Percentiles rank a stretch among this genome's conserved stretches.
Conservation (phyloP, 2,113 vertebrate species). For the Triplophysa siluroides region DNA sequence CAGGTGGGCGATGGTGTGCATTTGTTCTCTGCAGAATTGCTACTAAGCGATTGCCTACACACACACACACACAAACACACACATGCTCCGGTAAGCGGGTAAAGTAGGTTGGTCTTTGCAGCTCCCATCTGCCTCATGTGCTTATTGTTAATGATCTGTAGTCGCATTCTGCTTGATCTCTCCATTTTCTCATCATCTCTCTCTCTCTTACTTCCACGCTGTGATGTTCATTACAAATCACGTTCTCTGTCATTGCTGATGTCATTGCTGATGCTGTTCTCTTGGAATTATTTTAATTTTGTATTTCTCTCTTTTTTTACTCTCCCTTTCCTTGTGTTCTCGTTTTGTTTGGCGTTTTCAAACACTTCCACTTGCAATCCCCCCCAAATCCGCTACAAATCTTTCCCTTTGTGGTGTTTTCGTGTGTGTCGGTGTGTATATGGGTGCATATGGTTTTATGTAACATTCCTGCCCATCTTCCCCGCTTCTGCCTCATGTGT, state of each 20-base stretch:
- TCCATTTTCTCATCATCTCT: constrained; percentile 20
- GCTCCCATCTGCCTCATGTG: constrained; percentile 62
- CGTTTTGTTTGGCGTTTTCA: constrained; percentile 32
- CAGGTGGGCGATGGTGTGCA: not conserved
- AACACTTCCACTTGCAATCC: constrained; percentile 23
- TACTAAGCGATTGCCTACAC: constrained; percentile 22
- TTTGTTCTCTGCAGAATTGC: not conserved
- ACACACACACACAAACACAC: constrained; percentile 25
- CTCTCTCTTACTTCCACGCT: not conserved
- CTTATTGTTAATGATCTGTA: constrained; percentile 54
- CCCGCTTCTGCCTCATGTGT: constrained; percentile 15
- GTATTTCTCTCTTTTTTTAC: constrained; percentile 54
- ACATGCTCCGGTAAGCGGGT: constrained; percentile 21
- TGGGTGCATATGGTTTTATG: constrained; percentile 24
- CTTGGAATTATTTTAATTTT: constrained; percentile 49
- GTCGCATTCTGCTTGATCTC: constrained; percentile 27
- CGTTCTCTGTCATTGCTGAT: constrained; percentile 43
- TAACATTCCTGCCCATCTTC: constrained; percentile 12
- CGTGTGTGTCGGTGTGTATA: constrained; percentile 39
- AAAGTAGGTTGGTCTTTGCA: constrained; percentile 40
- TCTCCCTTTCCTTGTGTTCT: constrained; percentile 32
- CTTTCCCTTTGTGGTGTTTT: constrained; percentile 38
- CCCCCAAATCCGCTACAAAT: constrained; percentile 51
- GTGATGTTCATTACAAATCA: constrained; percentile 27
- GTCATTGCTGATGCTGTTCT: constrained; percentile 41